Base-by-base conservation (phyloP, 2,113 vertebrate genomes). In the Ictidomys tridecemlineatus region DNA sequence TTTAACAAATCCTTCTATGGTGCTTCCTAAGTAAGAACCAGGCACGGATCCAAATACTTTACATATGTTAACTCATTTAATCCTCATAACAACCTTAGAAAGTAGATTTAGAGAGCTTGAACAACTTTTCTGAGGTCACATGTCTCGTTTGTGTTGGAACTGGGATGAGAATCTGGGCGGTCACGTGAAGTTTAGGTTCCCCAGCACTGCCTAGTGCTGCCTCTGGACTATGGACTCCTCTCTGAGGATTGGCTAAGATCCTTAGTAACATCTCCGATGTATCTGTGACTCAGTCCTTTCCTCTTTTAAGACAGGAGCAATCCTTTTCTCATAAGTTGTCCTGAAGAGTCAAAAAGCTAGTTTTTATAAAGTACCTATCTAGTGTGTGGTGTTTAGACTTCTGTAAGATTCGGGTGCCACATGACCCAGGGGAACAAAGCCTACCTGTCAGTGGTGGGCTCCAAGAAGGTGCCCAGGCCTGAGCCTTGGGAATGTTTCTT, bases 21-120 rank as follows among this genome's bases (percentile, higher is more conserved):
- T 65, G 45, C 34, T 95, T 83, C 32, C 28, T 88, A 94, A 82
- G 72, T 72, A 90, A 92, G 74, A 86, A 63, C 48, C 32, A 86
- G 93, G 42, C 48, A 79, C 63, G 53, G 5, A 74, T 94, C 82
- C 79, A 91, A 73, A 85, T 89, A 73, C 65, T 92, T 93, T 92
- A 42, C 53, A 61, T 39, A 11, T 78, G 32, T 72, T 61, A 79
- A 80, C 32, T 56, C 17, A 8, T 92, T 90, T 93, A 93, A 93
- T 72, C 82, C 74, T 86, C 48, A 17, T 77, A 73, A 90, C 28
- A 48, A 34, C 4, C 18, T 65, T 73, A 24, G 73, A 65, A 94
- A 94, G 48, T 93, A 63, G 58, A 39, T 93, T 72, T 53, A 93
- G 53, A 96, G 78, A 82, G 10, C 45, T 63, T 67, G 48, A 84